A percentile compares a stretch with the other conserved stretches of the same genome.
Evolutionary conservation across 2,113 vertebrate genomes (phyloP).

Genomic region (Marmota flaviventris): DNA sequence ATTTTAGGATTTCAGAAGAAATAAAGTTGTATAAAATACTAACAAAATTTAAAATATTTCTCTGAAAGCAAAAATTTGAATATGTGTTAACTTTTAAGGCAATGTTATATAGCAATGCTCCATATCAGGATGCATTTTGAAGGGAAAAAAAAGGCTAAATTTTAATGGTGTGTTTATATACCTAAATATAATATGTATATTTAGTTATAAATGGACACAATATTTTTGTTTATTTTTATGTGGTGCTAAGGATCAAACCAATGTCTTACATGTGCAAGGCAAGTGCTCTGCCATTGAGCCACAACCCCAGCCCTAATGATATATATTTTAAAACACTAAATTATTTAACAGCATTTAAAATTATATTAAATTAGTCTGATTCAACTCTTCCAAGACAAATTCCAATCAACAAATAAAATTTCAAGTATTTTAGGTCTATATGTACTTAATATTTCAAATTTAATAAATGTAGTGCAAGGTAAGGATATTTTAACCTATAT

Average conservation of each 20-base stretch:
- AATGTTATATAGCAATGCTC: background rate
- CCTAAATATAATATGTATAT: too few species aligned
- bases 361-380: background rate
- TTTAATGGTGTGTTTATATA: background rate
- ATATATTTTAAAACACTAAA: background rate
- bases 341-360: background rate
- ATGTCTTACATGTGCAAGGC: too few species aligned
- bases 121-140: background rate
- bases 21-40: background rate
- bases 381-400: background rate
- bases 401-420: background rate
- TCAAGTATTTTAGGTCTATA: background rate
- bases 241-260: too few species aligned
- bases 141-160: background rate
- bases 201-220: too few species aligned
- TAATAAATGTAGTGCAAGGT: background rate
- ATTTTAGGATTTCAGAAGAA: background rate
- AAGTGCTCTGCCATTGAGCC: too few species aligned
- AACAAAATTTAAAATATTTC: background rate
- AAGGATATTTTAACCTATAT: background rate
- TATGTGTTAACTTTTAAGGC: background rate
- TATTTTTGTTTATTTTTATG: too few species aligned
- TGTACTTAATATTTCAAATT: background rate
- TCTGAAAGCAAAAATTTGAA: background rate
- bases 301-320: too few species aligned